Evolutionary conservation across 92 coral and sea anemone species (phyloP), one percentile per base, ranked within the genome.

Genomic region (Pocillopora grandis): DNA sequence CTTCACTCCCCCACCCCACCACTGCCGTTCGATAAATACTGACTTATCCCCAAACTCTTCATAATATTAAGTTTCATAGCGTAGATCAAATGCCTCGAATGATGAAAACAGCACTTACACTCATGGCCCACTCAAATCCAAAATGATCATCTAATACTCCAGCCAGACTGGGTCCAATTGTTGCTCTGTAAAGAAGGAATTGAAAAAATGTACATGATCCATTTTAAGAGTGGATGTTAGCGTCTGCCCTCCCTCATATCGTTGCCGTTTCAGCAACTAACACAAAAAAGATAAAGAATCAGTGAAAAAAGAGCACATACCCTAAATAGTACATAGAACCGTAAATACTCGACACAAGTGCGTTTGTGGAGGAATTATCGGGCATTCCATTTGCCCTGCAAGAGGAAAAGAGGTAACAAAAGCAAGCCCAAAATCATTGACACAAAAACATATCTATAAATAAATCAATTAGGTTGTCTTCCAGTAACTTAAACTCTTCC

Each of bases 381-480:
- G 77, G 60, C 58, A 81, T 70, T 36, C 85, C 77, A 8, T 81
- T 71, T 10, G 10, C 69, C 60, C 85, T 81, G 37, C 7, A 33
- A 37, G 42, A 49, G 42, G 48, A 33, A 33, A 1, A 17, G 0
- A 15, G 33, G 42, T 11, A 36, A 68, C 33, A 27, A 27, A 10
- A 17, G 17, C 52, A n/a, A 2, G 62, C 10, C 3, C 62, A 59
- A 12, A 12, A 59, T 27, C 31, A 59, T 59, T 5, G 3, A 2
- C 10, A 5, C 3, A 12, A 12, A 59, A 59, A 59, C 3, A 16
- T 59, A 5, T 10, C 18, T 5, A 12, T 0, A 6, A 59, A 12
- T 59, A 42, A 42, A 59, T 59, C 14, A 59, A 12, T 27, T 27
- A 27, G 31, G 62, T 12, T 59, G 16, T 7, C 14, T 59, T 59